Percentiles rank a stretch among this genome's conserved stretches.
phyloP scores from a whole-genome alignment of 1,140 invertebrate species.

The Ctenoplectra terminalis region DNA sequence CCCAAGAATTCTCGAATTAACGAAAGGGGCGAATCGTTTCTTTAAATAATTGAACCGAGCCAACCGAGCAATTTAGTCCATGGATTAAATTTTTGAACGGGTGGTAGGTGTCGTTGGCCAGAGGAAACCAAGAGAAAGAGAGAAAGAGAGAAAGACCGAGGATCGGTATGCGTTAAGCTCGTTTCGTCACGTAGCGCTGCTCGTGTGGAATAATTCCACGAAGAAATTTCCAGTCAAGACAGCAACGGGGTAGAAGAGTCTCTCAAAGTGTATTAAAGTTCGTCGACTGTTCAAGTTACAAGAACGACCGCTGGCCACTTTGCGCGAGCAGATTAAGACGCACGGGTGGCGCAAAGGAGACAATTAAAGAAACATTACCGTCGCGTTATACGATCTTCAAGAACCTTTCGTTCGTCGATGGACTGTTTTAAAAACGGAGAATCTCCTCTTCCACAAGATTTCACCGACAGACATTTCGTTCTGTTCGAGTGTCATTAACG shows the following conservation, averaged over 20 bases:
- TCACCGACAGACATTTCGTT: background rate
- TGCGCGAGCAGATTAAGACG: background rate
- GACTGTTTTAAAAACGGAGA: background rate
- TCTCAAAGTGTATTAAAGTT: conserved; percentile 28
- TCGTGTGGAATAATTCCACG: conserved; percentile 15
- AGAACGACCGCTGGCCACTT: background rate
- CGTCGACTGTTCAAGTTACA: background rate
- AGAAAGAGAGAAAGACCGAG: background rate
- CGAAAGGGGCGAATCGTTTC: background rate
- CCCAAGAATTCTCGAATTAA: background rate
- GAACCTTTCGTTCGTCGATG: background rate
- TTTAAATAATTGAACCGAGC: conserved; percentile 1
- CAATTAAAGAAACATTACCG: conserved; percentile 10
- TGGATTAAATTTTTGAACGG: conserved; percentile 33
- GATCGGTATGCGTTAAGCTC: background rate
- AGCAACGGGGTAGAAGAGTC: background rate
- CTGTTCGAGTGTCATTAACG: conserved; percentile 30
- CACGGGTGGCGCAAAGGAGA: background rate
- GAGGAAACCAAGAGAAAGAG: background rate
- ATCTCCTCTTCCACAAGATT: background rate
- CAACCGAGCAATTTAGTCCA: background rate
- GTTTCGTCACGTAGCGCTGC: conserved; percentile 2
- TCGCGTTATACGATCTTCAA: too few relatives aligned
- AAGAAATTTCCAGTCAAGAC: background rate
- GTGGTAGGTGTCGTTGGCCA: background rate